Evolutionary conservation across 2,113 vertebrate genomes (phyloP).

Genomic region (Neogale vison): DNA sequence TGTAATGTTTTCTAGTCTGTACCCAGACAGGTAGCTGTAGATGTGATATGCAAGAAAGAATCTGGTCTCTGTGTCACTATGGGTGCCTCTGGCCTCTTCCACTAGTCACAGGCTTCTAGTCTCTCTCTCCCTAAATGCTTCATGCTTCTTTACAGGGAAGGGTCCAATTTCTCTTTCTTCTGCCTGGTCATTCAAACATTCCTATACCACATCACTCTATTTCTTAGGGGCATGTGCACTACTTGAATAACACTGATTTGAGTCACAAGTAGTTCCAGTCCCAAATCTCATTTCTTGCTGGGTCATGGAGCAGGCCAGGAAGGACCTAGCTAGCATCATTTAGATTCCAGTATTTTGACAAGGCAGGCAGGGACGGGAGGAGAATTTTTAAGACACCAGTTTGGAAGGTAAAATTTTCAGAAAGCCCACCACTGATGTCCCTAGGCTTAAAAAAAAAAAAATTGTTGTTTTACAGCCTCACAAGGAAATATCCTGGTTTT

Average conservation of each 20-base stretch:
- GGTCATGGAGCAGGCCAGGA: not conserved
- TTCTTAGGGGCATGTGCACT: conserved; percentile 2
- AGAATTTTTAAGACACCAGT: not conserved
- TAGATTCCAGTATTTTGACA: not conserved
- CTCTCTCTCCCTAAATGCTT: not conserved
- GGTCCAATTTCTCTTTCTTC: conserved; percentile 61
- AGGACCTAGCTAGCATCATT: not conserved
- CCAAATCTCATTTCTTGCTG: conserved; percentile 48
- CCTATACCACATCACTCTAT: conserved; percentile 14
- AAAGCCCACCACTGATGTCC: not conserved
- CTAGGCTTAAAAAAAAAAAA: conserved; percentile 8
- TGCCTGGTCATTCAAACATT: conserved; percentile 34
- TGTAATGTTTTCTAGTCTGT: conserved; percentile 19
- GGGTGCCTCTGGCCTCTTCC: not conserved
- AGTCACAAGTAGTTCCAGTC: not conserved
- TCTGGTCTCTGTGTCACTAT: not conserved
- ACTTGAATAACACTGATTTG: conserved; percentile 34
- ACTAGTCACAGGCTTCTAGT: not conserved
- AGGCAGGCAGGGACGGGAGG: not conserved
- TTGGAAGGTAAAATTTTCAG: conserved; percentile 8
- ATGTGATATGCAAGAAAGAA: not conserved
- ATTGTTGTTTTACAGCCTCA: not conserved
- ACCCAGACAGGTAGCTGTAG: conserved; percentile 1
- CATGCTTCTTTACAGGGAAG: conserved; percentile 35
- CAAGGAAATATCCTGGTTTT: not conserved